Conservation (phyloP, 2,888 invertebrate genomes). For the Biston stratarius region DNA sequence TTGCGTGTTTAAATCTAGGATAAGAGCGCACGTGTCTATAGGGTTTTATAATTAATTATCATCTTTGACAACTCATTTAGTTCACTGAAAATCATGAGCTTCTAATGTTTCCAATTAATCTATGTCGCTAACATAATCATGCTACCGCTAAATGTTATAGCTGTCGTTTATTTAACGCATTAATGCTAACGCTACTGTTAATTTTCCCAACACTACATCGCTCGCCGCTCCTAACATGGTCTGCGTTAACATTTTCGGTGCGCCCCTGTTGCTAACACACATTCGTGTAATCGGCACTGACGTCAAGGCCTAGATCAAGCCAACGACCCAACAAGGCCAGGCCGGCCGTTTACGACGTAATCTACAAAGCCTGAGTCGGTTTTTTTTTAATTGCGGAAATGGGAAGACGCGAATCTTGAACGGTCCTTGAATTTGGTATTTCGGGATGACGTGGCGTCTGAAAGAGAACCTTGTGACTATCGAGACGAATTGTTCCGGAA, state of each 20-base stretch:
- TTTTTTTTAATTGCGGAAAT: constrained; percentile 48
- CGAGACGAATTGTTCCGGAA: constrained; percentile 14
- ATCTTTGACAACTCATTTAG: too few relatives aligned
- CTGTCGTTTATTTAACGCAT: neutral
- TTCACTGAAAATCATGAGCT: too few relatives aligned
- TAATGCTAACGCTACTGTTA: neutral
- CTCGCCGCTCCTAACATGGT: constrained; percentile 34
- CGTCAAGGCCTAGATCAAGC: constrained; percentile 69
- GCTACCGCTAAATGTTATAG: too few relatives aligned
- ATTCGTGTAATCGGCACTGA: constrained; percentile 53
- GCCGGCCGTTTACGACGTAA: constrained; percentile 57
- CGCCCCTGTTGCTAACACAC: constrained; percentile 53
- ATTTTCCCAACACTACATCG: constrained; percentile 12
- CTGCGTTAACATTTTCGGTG: constrained; percentile 35
- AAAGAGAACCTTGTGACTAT: constrained; percentile 5
- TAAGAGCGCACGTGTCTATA: neutral
- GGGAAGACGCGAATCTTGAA: constrained; percentile 45
- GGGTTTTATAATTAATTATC: neutral
- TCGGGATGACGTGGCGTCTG: constrained; percentile 30
- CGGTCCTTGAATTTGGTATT: constrained; percentile 44
- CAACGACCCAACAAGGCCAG: constrained; percentile 76
- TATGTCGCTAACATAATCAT: too few relatives aligned
- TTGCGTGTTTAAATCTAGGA: neutral
- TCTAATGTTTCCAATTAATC: too few relatives aligned
- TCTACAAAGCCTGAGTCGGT: constrained; percentile 39